Evolutionary conservation across 2,888 invertebrate genomes (phyloP).

Genomic region (Xylota segnis): DNA sequence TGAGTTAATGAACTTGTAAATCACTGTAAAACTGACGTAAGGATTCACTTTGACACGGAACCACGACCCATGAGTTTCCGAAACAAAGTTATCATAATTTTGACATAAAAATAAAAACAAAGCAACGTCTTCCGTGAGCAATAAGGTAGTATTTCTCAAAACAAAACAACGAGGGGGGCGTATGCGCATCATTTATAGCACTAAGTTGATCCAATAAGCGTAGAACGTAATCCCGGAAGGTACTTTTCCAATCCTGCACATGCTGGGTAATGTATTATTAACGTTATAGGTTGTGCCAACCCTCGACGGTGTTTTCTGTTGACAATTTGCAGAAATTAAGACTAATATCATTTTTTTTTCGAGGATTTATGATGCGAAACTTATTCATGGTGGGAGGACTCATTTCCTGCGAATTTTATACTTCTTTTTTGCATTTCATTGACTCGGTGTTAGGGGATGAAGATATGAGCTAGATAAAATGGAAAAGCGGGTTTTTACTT

Average conservation of each 20-base stretch:
- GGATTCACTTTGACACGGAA: too few species aligned
- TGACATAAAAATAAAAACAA: not conserved
- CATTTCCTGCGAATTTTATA: conserved; percentile 12
- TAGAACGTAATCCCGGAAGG: not conserved
- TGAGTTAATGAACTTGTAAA: too few species aligned
- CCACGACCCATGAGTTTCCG: too few species aligned
- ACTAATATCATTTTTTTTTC: conserved; percentile 13
- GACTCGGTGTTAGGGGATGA: not conserved
- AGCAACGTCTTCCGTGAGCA: not conserved
- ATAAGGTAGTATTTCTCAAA: not conserved
- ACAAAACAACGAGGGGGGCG: conserved; percentile 29
- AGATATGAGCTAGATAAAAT: not conserved
- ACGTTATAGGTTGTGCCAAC: conserved; percentile 1
- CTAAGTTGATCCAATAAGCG: conserved; percentile 11
- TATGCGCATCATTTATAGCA: conserved; percentile 37
- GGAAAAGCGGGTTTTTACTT: not conserved
- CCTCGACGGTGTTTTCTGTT: not conserved
- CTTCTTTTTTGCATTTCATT: not conserved
- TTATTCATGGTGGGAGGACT: not conserved
- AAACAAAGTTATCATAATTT: conserved; percentile 4
- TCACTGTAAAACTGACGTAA: too few species aligned
- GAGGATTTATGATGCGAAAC: conserved; percentile 4
- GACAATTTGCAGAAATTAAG: conserved; percentile 15
- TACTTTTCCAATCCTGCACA: not conserved
- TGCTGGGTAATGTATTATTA: conserved; percentile 19